Conservation (phyloP, 1,140 invertebrate species). For the Heterodera carotae region DNA sequence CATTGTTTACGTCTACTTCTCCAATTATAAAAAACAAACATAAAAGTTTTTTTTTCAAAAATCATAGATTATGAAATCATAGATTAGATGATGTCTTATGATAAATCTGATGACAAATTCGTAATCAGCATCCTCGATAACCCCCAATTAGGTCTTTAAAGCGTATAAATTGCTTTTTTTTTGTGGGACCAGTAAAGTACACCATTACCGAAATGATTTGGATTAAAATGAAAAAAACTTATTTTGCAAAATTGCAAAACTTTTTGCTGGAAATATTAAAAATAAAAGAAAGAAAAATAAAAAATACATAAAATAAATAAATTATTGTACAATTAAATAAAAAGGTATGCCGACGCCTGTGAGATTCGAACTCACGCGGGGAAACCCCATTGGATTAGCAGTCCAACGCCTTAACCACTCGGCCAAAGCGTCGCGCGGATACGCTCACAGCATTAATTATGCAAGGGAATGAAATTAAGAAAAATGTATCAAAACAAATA, state of each 20-base stretch:
- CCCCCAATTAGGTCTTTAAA: too few relatives aligned
- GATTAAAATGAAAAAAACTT: not conserved
- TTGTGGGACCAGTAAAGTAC: too few relatives aligned
- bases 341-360: conserved; percentile 8
- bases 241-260: not conserved
- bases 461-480: not conserved
- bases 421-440: conserved; percentile 37
- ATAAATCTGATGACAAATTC: too few relatives aligned
- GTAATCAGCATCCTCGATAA: too few relatives aligned
- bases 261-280: too few relatives aligned
- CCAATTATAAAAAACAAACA: too few relatives aligned
- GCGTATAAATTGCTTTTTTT: too few relatives aligned
- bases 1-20: too few relatives aligned
- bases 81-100: too few relatives aligned
- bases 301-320: not conserved
- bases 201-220: not conserved
- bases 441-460: too few relatives aligned
- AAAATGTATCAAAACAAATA: not conserved
- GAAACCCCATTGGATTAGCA: conserved; percentile 62
- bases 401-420: conserved; percentile 63
- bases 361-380: conserved; percentile 63
- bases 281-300: not conserved
- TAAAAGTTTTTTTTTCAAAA: too few relatives aligned
- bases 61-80: too few relatives aligned
- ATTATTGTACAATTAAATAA: not conserved